Base-by-base conservation (phyloP, 2,888 invertebrate species). In the Meta bourneti region DNA sequence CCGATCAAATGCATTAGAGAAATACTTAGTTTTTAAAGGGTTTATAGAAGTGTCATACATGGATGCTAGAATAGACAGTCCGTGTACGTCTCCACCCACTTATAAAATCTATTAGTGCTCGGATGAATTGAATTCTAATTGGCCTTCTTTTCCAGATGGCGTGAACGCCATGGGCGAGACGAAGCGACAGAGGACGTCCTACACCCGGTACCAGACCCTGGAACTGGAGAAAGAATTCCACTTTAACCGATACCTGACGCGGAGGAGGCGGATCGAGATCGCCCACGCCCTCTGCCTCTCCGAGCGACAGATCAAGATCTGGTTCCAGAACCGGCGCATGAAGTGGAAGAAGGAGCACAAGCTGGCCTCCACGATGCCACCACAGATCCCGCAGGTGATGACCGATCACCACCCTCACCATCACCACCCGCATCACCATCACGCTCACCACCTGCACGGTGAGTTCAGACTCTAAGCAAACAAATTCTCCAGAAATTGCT, bases 171-270 rank as follows among this genome's bases (percentile, higher is more conserved):
- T 98, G 95, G 99, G 98, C 90, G 99, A 99, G 95, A 98, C 98
- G 90, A 99, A 99, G 95, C 96, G 98, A 94, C 98, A 98, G 95
- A 96, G 98, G 95, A 94, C 94, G 77, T 94, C 94, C 71, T 94
- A 98, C 96, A 98, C 98, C 94, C 97, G 98, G 95, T 98, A 98
- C 96, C 98, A 98, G 96, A 98, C 98, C 88, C 96, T 98, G 95
- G 98, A 98, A 95, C 96, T 98, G 95, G 99, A 99, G 96, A 99
- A 99, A 95, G 99, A 99, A 96, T 99, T 99, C 96, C 98, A 99
- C 96, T 99, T 98, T 96, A 99, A 98, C 96, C 97, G 98, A 95
- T 99, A 99, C 96, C 97, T 99, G 96, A 99, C 99, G 94, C 96
- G 99, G 95, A 96, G 99, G 96, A 96, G 99, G 95, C 96, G 99